Evolutionary conservation across 1,140 invertebrate genomes (phyloP), one percentile per base, ranked within the genome.

Genomic region (Ladona fulva): DNA sequence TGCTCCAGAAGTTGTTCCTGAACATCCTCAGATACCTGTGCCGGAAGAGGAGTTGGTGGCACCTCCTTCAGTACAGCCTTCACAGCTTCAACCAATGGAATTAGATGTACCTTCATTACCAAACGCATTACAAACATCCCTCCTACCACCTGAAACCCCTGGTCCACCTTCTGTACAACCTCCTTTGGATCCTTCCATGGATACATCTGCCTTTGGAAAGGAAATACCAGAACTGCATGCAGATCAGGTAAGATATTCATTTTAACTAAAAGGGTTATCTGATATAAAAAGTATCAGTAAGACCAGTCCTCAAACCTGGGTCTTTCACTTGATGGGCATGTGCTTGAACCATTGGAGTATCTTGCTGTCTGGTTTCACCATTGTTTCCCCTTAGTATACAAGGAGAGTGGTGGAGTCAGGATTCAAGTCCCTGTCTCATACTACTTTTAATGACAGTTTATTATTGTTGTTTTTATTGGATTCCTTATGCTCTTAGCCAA

Each of bases 201-300:
- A 66, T 66, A 22, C 52, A 5, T 24, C 25, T 80, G 24, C 76
- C 80, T 11, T 74, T 77, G 77, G 78, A 79, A 82, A 79, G 24
- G 84, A 85, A 42, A 88, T 88, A 81, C 87, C 88, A 5, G 87
- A 89, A 80, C 85, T 89, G 79, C 85, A 85, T 29, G 82, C 87
- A 42, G 85, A 86, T 74, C 88, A 89, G 79, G 85, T 86, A 19
- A 83, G 11, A 37, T 37, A 37, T 5, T 5, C 8, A 8, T 37
- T 37, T 37, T 8, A 37, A 37, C 29, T 37, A 8, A 5, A 5
- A 37, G 29, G 29, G 3, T 37, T 5, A 1, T 5, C 29, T 37
- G 8, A 37, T 37, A 37, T 37, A 5, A 37, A 37, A 37, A 8
- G 3, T 37, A n/a, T n/a, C n/a, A n/a, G n/a, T n/a, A n/a, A n/a